Conservation (phyloP, 2,888 invertebrate genomes). For the Stomorhina lunata region DNA sequence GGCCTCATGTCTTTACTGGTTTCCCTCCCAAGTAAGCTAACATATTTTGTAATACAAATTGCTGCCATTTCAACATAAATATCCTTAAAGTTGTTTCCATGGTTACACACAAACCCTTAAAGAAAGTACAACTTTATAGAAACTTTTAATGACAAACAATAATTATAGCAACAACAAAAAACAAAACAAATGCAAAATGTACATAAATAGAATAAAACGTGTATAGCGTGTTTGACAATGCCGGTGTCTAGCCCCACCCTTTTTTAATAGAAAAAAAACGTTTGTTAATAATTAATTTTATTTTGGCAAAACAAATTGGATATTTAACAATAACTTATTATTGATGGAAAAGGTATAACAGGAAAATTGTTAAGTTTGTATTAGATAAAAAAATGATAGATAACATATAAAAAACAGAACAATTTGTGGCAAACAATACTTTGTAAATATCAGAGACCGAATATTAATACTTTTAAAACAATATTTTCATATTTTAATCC, state of each 20-base stretch:
- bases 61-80: slow-evolving; percentile 55
- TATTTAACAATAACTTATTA: too few species aligned
- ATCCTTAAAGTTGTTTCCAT: slow-evolving; percentile 72
- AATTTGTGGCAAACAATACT: too few species aligned
- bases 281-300: neutral
- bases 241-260: slow-evolving; percentile 11
- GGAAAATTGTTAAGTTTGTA: too few species aligned
- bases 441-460: too few species aligned
- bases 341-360: too few species aligned
- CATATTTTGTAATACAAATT: slow-evolving; percentile 43
- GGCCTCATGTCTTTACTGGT: too few species aligned
- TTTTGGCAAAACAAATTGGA: neutral
- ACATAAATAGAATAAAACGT: slow-evolving; percentile 3
- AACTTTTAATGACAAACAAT: too few species aligned
- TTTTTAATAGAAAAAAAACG: neutral
- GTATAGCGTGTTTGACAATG: slow-evolving; percentile 33
- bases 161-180: slow-evolving; percentile 7
- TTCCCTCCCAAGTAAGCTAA: too few species aligned
- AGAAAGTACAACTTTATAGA: slow-evolving; percentile 28
- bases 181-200: slow-evolving; percentile 1
- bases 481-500: too few species aligned
- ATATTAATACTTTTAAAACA: too few species aligned
- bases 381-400: too few species aligned
- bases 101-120: slow-evolving; percentile 70
- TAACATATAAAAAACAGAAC: too few species aligned